Evolutionary conservation across 2,113 vertebrate genomes (phyloP), one percentile per base, ranked within the genome.

Genomic region (Clupea harengus): DNA sequence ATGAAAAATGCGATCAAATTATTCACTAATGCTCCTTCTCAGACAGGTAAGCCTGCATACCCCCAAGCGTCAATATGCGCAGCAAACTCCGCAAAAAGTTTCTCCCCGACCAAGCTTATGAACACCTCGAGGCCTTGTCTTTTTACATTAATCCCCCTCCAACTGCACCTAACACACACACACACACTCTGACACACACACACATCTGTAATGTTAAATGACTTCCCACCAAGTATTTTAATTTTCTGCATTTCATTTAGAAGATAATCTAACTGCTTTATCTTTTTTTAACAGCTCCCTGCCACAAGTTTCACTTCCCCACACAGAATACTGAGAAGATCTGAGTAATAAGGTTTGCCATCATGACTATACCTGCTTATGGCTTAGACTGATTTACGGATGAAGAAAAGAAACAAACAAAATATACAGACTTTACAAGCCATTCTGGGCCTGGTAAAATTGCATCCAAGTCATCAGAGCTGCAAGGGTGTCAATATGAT

Each of bases 1-100:
- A 96, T 96, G 96, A 96, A 95, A 96, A 96, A 95, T 95, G 94
- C 95, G 95, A 96, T 97, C 95, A 95, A 97, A 96, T 95, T 94
- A 95, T 96, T 95, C 95, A 93, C 94, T 94, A 96, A 93, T 93
- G 93, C 95, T 94, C 94, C 91, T 93, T 96, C 96, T 95, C 95
- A 95, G 95, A 96, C 95, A 96, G 96, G 96, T 96, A 95, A 95
- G 94, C 92, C 94, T 93, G 94, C 94, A 93, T 87, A 94, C 91
- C 94, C 91, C 87, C 90, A 90, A 89, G 89, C 93, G 96, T 95
- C 94, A 92, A 94, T 94, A 95, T 94, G 92, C 89, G 90, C 91
- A 91, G 86, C 64, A 86, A 78, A 89, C 86, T 88, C 84, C 85
- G 85, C 81, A 89, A 90, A 86, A 75, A 50, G 86, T 89, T 89